Evolutionary conservation across 1,140 invertebrate species (phyloP), one percentile per base, ranked within the genome.

Genomic region (Formica exsecta): DNA sequence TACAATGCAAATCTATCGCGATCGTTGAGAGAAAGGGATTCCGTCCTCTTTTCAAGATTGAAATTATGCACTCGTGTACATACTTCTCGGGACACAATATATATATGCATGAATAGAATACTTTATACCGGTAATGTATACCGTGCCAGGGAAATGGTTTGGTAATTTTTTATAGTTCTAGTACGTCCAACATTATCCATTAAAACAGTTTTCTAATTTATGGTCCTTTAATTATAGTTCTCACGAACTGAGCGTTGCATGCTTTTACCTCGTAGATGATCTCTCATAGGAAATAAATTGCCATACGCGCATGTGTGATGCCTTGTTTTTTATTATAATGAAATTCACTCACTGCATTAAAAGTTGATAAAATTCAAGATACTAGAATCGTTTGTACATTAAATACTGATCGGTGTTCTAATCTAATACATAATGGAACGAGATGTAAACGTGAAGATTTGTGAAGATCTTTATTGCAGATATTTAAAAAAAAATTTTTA

Each of bases 211-310:
- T 71, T 57, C 22, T 59, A 16, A 66, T 29, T 80, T 29, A 62
- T 68, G 25, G 9, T n/a, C 7, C 11, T 25, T 70, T 41, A 3
- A 80, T 80, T 80, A 38, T 2, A 32, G 6, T 32, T 9, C 19
- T 73, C 38, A 70, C 16, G 22, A 51, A 51, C 48, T 81, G 36
- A 22, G 29, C 29, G n/a, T 38, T 83, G 79, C 79, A 83, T 83
- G 79, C 68, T 61, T 44, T 22, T 25, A 81, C 38, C n/a, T 32
- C 11, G 13, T 62, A 83, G 44, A 57, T 29, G 1, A 22, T 62
- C 19, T 73, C 13, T 59, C 25, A 19, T 73, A 44, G 38, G 38
- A 73, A 59, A 81, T n/a, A 71, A 73, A 68, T 66, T 80, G 38
- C 51, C 22, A 25, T 25, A 79, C 44, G 44, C 64, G 48, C 48